Conservation (phyloP, 2,888 invertebrate genomes). For the Strigamia maritima region DNA sequence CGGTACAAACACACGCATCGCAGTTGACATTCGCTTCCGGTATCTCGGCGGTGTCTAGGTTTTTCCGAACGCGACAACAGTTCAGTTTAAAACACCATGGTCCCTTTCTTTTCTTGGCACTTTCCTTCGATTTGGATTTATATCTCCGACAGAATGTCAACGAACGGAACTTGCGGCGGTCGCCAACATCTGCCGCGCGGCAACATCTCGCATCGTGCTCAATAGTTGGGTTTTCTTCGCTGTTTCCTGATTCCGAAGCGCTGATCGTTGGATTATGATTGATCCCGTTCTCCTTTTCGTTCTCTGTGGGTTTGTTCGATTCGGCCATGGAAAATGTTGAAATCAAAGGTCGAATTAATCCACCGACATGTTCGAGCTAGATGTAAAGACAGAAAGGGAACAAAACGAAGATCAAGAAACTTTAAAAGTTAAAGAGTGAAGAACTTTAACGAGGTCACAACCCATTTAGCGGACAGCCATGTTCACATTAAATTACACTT, state of each 20-base stretch:
- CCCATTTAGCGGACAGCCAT: too few species aligned
- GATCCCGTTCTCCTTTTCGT: not conserved
- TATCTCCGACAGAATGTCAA: conserved; percentile 45
- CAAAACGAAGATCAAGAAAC: not conserved
- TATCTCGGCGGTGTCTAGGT: conserved; percentile 41
- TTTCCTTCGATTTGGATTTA: conserved; percentile 34
- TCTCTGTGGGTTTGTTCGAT: not conserved
- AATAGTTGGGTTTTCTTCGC: too few species aligned
- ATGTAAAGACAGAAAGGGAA: not conserved
- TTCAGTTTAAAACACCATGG: conserved; percentile 39
- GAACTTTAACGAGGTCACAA: too few species aligned
- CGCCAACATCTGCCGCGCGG: not conserved
- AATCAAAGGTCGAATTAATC: too few species aligned
- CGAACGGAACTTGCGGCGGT: conserved; percentile 43
- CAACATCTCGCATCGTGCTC: not conserved
- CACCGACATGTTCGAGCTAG: too few species aligned
- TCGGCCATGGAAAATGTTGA: not conserved
- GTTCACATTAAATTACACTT: too few species aligned
- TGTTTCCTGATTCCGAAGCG: not conserved
- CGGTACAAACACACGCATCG: conserved; percentile 63
- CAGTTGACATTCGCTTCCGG: conserved; percentile 43
- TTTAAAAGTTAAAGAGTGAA: too few species aligned
- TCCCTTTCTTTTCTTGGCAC: conserved; percentile 34
- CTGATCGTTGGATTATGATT: not conserved
- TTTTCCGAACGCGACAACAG: conserved; percentile 1